Evolutionary conservation across 2,797 vertebrate genomes (phyloP).

Genomic region (Sebastolobus altivelis): DNA sequence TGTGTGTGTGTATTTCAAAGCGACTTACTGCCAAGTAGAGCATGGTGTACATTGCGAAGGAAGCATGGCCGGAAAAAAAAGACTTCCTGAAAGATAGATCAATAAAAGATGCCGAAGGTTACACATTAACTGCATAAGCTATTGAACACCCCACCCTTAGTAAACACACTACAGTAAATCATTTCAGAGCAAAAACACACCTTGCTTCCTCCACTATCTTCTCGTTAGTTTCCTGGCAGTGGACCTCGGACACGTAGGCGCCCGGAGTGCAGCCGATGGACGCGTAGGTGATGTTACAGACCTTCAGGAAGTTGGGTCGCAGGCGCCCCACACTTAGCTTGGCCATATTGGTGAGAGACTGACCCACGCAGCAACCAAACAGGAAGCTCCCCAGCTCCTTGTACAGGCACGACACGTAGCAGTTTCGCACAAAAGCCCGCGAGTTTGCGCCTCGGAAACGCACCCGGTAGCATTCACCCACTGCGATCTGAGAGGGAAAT

Average conservation of each 20-base stretch:
- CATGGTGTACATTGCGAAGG: slow-evolving; percentile 89
- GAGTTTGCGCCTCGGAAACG: slow-evolving; percentile 74
- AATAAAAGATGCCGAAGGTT: slow-evolving; percentile 52
- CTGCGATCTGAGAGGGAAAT: slow-evolving; percentile 78
- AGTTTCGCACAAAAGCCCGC: slow-evolving; percentile 77
- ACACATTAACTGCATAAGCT: slow-evolving; percentile 48
- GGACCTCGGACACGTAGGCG: slow-evolving; percentile 72
- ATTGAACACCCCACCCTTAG: slow-evolving; percentile 29
- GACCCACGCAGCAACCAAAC: slow-evolving; percentile 84
- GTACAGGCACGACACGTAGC: slow-evolving; percentile 83
- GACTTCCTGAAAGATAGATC: slow-evolving; percentile 85
- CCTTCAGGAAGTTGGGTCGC: slow-evolving; percentile 85
- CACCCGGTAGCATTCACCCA: slow-evolving; percentile 84
- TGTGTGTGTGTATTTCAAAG: slow-evolving; percentile 22
- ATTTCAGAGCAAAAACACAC: slow-evolving; percentile 54
- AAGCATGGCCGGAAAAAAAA: slow-evolving; percentile 88
- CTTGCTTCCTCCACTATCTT: slow-evolving; percentile 83
- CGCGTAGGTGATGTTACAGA: slow-evolving; percentile 83
- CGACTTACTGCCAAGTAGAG: slow-evolving; percentile 88
- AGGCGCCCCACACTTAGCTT: slow-evolving; percentile 87
- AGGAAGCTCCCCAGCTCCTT: slow-evolving; percentile 88
- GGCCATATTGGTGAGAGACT: slow-evolving; percentile 87
- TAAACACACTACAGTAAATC: neutral
- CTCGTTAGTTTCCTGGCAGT: slow-evolving; percentile 57
- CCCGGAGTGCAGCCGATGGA: slow-evolving; percentile 78